Evolutionary conservation across 2,113 vertebrate genomes (phyloP).

Genomic region (Triplophysa tibetana): DNA sequence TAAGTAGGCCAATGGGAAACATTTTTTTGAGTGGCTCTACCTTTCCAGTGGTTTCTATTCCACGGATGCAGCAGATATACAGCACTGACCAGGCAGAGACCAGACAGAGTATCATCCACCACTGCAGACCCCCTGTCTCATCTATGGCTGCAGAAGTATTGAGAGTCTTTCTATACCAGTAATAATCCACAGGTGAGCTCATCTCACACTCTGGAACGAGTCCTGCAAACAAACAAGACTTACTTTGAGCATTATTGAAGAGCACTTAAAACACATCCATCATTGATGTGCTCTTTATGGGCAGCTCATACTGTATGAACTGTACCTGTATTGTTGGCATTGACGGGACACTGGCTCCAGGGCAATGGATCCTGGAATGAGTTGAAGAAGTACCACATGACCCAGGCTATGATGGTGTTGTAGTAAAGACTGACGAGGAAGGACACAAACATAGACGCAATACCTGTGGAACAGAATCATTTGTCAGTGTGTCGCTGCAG

Average conservation of each 20-base stretch:
- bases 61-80: constrained; percentile 83
- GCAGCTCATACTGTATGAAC: neutral
- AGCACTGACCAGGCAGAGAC: constrained; percentile 82
- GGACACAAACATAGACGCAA: constrained; percentile 87
- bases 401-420: constrained; percentile 89
- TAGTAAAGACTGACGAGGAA: constrained; percentile 88
- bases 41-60: constrained; percentile 94
- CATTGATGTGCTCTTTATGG: neutral
- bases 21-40: constrained; percentile 62
- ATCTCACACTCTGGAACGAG: constrained; percentile 76
- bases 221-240: constrained; percentile 62
- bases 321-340: constrained; percentile 78
- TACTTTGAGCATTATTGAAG: neutral
- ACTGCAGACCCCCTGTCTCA: constrained; percentile 79
- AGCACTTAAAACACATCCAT: neutral
- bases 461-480: constrained; percentile 67
- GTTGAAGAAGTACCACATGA: constrained; percentile 72
- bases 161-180: constrained; percentile 89
- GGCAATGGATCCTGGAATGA: constrained; percentile 79
- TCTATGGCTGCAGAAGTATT: constrained; percentile 78
- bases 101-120: constrained; percentile 83
- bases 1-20: no score
- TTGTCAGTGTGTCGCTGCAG: neutral
- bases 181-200: constrained; percentile 89
- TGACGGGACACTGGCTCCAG: constrained; percentile 83